These are phyloP conservation scores for Lucifuga dentata DNA, from an alignment of 2,113 vertebrate genomes.

Conservation along the genomic window DNA sequence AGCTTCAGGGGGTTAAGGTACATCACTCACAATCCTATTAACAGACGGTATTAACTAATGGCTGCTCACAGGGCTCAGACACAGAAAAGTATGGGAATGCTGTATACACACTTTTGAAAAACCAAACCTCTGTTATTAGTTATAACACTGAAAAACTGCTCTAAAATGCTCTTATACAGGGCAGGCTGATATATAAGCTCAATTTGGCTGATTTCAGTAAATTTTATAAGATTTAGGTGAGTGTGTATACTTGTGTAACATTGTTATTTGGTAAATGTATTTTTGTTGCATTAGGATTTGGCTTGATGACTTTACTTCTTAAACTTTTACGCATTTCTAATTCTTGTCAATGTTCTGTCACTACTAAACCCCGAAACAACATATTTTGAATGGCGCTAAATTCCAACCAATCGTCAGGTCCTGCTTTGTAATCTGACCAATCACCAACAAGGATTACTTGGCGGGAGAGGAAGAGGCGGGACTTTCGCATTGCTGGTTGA, in stretches of 20 bases:
- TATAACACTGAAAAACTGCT: background rate
- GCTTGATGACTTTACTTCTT: too few relatives aligned
- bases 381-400: constrained; percentile 2
- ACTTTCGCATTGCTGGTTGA: rapidly evolving
- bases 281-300: too few relatives aligned
- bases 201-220: too few relatives aligned
- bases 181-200: too few relatives aligned
- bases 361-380: too few relatives aligned
- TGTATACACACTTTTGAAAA: constrained; percentile 35
- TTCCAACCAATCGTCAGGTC: constrained; percentile 24
- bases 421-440: constrained; percentile 41
- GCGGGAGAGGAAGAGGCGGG: constrained; percentile 71
- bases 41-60: constrained; percentile 57
- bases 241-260: too few relatives aligned
- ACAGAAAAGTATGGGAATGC: constrained; percentile 35
- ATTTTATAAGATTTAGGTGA: too few relatives aligned
- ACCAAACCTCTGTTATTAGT: background rate
- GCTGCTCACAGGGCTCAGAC: constrained; percentile 36
- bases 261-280: too few relatives aligned
- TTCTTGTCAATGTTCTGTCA: too few relatives aligned
- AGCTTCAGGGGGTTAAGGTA: constrained; percentile 45
- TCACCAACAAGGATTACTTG: constrained; percentile 44
- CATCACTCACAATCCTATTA: constrained; percentile 80
- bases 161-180: too few relatives aligned
- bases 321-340: too few relatives aligned